Conservation (phyloP, 2,888 invertebrate species). For the Stenodema calcarata region DNA sequence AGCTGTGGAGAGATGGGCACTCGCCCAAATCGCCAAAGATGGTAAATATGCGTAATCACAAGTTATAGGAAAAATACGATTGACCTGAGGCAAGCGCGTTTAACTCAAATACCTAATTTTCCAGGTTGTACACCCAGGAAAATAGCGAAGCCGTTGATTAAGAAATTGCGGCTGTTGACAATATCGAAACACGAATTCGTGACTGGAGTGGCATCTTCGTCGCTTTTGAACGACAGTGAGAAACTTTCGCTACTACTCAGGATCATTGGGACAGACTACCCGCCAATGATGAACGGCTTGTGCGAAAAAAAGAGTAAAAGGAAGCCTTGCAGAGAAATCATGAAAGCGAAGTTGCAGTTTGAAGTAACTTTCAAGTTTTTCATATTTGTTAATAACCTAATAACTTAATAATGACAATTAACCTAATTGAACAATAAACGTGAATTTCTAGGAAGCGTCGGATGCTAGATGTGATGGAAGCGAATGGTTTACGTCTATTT, state of each 20-base stretch:
- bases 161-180: slow-evolving; percentile 82
- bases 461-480: slow-evolving; percentile 53
- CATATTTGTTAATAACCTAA: too few relatives aligned
- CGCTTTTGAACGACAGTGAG: slow-evolving; percentile 75
- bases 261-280: slow-evolving; percentile 62
- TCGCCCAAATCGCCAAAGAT: background rate
- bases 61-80: too few relatives aligned
- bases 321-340: slow-evolving; percentile 44
- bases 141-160: slow-evolving; percentile 61
- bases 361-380: slow-evolving; percentile 16
- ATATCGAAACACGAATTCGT: slow-evolving; percentile 83
- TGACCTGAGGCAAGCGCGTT: too few relatives aligned
- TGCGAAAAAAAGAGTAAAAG: slow-evolving; percentile 50
- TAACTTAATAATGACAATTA: too few relatives aligned
- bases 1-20: slow-evolving; percentile 31
- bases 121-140: background rate
- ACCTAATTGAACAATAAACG: too few relatives aligned
- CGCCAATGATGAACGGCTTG: slow-evolving; percentile 51
- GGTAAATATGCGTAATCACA: background rate
- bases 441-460: slow-evolving; percentile 44
- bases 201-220: slow-evolving; percentile 73
- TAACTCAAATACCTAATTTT: background rate
- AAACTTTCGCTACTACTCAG: slow-evolving; percentile 83
- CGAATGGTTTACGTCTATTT: slow-evolving; percentile 53
- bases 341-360: slow-evolving; percentile 37